Conservation (phyloP, 2,113 vertebrate species). For the Brachionichthys hirsutus region DNA sequence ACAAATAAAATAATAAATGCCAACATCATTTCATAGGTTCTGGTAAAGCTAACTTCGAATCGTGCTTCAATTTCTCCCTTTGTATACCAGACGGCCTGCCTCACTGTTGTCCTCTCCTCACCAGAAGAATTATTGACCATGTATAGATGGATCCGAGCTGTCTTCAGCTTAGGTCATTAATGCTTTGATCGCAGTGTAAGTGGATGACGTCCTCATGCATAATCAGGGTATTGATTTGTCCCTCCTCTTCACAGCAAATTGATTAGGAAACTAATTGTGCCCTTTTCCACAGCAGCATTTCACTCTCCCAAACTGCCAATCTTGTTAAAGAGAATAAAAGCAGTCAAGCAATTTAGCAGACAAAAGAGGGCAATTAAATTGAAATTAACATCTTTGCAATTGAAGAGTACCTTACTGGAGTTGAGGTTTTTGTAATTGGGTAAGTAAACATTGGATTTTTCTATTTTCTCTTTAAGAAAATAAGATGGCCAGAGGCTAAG, state of each 20-base stretch:
- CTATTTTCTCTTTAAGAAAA: slow-evolving; percentile 28
- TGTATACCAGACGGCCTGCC: slow-evolving; percentile 19
- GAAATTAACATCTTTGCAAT: slow-evolving; percentile 58
- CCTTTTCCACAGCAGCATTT: slow-evolving; percentile 57
- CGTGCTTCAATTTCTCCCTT: slow-evolving; percentile 26
- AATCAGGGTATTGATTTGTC: slow-evolving; percentile 68
- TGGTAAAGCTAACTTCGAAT: slow-evolving; percentile 41
- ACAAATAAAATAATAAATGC: slow-evolving; percentile 66
- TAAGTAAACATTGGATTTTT: slow-evolving; percentile 50
- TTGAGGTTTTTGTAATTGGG: slow-evolving; percentile 46
- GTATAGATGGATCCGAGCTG: slow-evolving; percentile 36
- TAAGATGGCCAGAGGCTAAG: background rate
- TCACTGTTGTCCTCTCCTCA: background rate
- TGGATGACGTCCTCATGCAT: slow-evolving; percentile 63
- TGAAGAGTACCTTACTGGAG: slow-evolving; percentile 37
- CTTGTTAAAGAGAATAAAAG: slow-evolving; percentile 54
- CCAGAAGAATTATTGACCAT: slow-evolving; percentile 38
- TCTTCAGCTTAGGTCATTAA: slow-evolving; percentile 55
- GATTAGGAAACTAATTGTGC: slow-evolving; percentile 72
- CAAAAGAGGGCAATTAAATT: slow-evolving; percentile 51
- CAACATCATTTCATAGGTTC: slow-evolving; percentile 54
- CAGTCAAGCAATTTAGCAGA: slow-evolving; percentile 49
- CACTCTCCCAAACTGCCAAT: slow-evolving; percentile 36
- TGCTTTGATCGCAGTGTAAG: slow-evolving; percentile 64
- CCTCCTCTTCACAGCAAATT: slow-evolving; percentile 55